Percentiles rank a stretch among this genome's conserved stretches.
Evolutionary conservation across 2,113 vertebrate species (phyloP).

Genomic region (Rhea pennata): DNA sequence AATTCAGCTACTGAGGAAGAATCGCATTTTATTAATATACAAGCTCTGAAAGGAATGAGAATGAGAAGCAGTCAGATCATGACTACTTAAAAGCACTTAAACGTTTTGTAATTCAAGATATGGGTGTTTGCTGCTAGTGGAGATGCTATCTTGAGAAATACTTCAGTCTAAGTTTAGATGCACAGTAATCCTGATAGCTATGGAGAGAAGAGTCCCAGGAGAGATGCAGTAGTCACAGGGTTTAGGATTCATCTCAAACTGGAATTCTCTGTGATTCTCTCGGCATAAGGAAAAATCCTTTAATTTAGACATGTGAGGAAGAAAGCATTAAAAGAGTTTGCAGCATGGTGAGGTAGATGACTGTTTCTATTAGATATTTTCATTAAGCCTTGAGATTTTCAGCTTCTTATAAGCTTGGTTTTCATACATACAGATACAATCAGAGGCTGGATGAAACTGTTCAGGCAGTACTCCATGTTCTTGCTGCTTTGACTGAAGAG

Average conservation of each 20-base stretch:
- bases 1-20: not conserved
- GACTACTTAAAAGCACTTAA: not conserved
- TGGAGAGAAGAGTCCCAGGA: not conserved
- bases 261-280: not conserved
- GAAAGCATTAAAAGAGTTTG: not conserved
- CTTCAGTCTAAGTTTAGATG: not conserved
- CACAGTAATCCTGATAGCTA: not conserved
- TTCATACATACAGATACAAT: not conserved
- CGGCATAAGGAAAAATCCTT: not conserved
- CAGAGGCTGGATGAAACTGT: not conserved
- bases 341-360: rapidly evolving
- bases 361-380: not conserved
- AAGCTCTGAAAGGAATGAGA: not conserved
- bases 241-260: not conserved
- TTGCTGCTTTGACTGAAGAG: not conserved
- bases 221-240: not conserved
- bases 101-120: not conserved
- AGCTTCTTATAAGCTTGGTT: not conserved
- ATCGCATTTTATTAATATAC: not conserved
- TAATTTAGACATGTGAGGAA: not conserved
- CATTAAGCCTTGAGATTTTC: not conserved
- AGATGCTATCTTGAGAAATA: not conserved
- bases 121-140: not conserved
- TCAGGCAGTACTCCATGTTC: not conserved
- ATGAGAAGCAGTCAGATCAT: not conserved